These are phyloP conservation scores for Lasioglossum zephyrum DNA, from an alignment of 2,888 invertebrate genomes.

Conservation along the genomic window DNA sequence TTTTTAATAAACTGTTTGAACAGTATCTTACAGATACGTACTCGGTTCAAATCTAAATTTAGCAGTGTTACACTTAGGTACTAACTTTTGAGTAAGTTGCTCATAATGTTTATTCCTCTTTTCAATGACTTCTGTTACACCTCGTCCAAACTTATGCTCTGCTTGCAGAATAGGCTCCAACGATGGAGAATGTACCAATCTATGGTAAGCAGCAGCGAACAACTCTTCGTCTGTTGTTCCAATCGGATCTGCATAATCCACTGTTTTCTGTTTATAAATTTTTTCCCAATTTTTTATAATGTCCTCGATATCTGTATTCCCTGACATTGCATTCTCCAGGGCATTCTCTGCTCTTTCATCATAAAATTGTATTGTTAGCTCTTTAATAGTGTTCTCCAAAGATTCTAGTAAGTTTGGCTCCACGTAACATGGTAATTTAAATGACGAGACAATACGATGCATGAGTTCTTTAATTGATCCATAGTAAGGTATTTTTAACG, in stretches of 20 bases:
- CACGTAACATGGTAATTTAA: constrained; percentile 89
- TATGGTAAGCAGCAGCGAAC: constrained; percentile 94
- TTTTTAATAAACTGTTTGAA: too few species aligned
- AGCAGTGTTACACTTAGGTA: constrained; percentile 21
- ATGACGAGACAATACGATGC: constrained; percentile 88
- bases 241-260: constrained; percentile 92
- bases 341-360: constrained; percentile 88
- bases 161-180: constrained; percentile 94
- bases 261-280: constrained; percentile 91
- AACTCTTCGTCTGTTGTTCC: constrained; percentile 94
- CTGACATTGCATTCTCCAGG: constrained; percentile 87
- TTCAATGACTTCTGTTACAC: constrained; percentile 90
- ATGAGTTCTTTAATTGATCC: constrained; percentile 88
- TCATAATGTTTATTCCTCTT: constrained; percentile 90
- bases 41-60: not conserved
- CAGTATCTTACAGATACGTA: too few species aligned
- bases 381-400: constrained; percentile 88
- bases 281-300: constrained; percentile 92
- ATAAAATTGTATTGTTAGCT: constrained; percentile 88
- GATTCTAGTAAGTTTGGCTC: constrained; percentile 88
- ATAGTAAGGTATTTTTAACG: constrained; percentile 87
- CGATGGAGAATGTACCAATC: constrained; percentile 93
- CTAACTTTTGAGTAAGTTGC: constrained; percentile 88
- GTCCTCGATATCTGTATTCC: constrained; percentile 89
- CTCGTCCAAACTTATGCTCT: constrained; percentile 94